Conservation (phyloP, 2,888 invertebrate genomes). For the Nudaria mundana region DNA sequence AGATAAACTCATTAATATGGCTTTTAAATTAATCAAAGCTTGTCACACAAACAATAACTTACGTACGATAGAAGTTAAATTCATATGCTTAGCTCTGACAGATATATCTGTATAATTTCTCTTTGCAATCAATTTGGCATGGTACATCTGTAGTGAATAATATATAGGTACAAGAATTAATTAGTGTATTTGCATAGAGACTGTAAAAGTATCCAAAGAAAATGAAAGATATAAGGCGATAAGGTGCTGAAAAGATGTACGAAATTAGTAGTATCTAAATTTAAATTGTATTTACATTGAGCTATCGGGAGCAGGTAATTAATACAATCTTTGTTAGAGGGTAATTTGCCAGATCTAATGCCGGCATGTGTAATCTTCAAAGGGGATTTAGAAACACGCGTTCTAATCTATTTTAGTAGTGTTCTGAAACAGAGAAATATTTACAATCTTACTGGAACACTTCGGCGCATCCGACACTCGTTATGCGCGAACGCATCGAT, state of each 20-base stretch:
- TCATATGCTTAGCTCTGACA: slow-evolving; percentile 15
- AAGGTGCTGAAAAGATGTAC: slow-evolving; percentile 58
- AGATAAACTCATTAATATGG: slow-evolving; percentile 20
- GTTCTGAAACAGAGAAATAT: slow-evolving; percentile 81
- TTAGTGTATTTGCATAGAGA: slow-evolving; percentile 18
- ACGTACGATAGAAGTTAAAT: slow-evolving; percentile 15
- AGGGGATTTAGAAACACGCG: slow-evolving; percentile 81
- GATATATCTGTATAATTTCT: slow-evolving; percentile 14
- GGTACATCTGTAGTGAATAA: slow-evolving; percentile 20
- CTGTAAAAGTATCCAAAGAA: slow-evolving; percentile 48
- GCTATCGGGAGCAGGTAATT: slow-evolving; percentile 79
- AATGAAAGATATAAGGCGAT: slow-evolving; percentile 65
- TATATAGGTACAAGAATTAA: slow-evolving; percentile 21
- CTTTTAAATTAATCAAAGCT: slow-evolving; percentile 31
- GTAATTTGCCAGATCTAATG: slow-evolving; percentile 82
- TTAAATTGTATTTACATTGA: slow-evolving; percentile 76
- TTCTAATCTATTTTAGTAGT: slow-evolving; percentile 79
- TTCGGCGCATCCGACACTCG: slow-evolving; percentile 80
- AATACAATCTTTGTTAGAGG: slow-evolving; percentile 81
- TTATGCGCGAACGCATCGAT: slow-evolving; percentile 76
- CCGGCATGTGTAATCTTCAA: slow-evolving; percentile 80
- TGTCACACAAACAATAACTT: slow-evolving; percentile 30
- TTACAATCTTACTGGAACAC: slow-evolving; percentile 80
- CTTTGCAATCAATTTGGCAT: slow-evolving; percentile 11
- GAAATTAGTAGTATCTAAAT: slow-evolving; percentile 70